These are phyloP conservation scores for Rhopilema esculentum DNA, from an alignment of 30 jellyfish, hydroid and myxozoan genomes.

Conservation along the genomic window DNA sequence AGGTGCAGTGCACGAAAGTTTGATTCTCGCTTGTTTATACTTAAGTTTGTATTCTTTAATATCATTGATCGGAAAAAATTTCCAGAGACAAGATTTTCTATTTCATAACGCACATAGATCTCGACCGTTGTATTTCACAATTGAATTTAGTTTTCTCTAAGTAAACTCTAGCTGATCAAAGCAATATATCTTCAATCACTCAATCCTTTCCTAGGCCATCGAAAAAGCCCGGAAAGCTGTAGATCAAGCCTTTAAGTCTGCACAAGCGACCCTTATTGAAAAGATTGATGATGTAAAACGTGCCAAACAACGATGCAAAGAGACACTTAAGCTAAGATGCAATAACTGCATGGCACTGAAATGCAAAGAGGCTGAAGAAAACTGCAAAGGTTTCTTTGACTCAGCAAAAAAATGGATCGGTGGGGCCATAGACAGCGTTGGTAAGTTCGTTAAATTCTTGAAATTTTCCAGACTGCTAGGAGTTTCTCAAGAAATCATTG, in stretches of 20 bases:
- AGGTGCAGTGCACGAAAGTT: too few relatives aligned
- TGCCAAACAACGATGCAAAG: conserved; percentile 84
- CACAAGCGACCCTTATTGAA: conserved; percentile 74
- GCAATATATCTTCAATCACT: too few relatives aligned
- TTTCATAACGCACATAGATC: too few relatives aligned
- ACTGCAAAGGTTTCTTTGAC: conserved; percentile 90
- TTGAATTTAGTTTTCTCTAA: too few relatives aligned
- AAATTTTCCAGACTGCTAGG: too few relatives aligned
- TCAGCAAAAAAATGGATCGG: conserved; percentile 98
- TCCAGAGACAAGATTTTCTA: too few relatives aligned
- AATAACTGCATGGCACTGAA: conserved; percentile 77
- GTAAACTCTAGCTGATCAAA: too few relatives aligned
- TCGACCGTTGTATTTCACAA: too few relatives aligned
- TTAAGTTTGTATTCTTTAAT: too few relatives aligned
- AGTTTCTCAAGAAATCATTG: too few relatives aligned
- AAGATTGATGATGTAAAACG: conserved; percentile 83
- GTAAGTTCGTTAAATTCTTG: conserved; percentile 44
- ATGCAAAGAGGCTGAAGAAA: conserved; percentile 86
- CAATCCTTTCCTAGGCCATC: conserved; percentile 79
- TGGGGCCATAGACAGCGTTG: conserved; percentile 86
- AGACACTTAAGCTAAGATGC: conserved; percentile 77
- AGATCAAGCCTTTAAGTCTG: conserved; percentile 84
- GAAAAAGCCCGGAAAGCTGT: conserved; percentile 89
- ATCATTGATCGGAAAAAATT: too few relatives aligned
- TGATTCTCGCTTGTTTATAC: too few relatives aligned